Percentiles rank a stretch among this genome's conserved stretches.
Evolutionary conservation across 2,888 invertebrate species (phyloP).

Genomic region (Tupiocoris notatus): DNA sequence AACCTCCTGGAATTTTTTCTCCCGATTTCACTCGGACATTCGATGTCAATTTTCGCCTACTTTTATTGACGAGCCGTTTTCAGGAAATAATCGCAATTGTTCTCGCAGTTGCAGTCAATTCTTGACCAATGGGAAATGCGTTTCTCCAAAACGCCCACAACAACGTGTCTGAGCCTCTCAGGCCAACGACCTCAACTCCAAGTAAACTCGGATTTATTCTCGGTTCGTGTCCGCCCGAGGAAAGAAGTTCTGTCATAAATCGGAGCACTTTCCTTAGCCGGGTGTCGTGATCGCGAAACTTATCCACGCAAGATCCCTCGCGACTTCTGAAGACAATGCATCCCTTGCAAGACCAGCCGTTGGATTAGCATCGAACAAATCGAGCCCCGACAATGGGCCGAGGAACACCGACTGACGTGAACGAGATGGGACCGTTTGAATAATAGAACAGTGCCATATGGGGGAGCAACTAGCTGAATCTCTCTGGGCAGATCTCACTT

Average conservation of each 20-base stretch:
- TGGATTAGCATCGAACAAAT: constrained; percentile 40
- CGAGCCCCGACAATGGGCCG: constrained; percentile 14
- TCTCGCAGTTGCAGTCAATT: too few species aligned
- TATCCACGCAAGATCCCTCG: neutral
- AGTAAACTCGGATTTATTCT: neutral
- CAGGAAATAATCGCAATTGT: too few species aligned
- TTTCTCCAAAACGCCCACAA: too few species aligned
- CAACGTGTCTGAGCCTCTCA: too few species aligned
- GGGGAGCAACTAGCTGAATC: neutral
- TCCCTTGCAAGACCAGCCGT: neutral
- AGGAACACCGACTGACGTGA: neutral
- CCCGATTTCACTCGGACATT: too few species aligned
- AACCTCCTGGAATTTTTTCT: too few species aligned
- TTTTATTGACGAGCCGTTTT: too few species aligned
- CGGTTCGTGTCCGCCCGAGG: neutral
- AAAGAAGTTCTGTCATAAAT: constrained; percentile 29
- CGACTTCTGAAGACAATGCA: constrained; percentile 5
- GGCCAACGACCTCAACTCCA: neutral
- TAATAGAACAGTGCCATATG: constrained; percentile 32
- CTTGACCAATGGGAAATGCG: too few species aligned
- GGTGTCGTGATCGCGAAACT: constrained; percentile 14
- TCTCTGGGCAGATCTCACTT: neutral
- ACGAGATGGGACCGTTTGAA: constrained; percentile 17
- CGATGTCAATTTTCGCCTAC: too few species aligned
- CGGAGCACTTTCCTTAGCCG: constrained; percentile 18